Percentiles rank a stretch among this genome's conserved stretches.
Evolutionary conservation across 2,888 invertebrate species (phyloP).

Genomic region (Nycteola revayana): DNA sequence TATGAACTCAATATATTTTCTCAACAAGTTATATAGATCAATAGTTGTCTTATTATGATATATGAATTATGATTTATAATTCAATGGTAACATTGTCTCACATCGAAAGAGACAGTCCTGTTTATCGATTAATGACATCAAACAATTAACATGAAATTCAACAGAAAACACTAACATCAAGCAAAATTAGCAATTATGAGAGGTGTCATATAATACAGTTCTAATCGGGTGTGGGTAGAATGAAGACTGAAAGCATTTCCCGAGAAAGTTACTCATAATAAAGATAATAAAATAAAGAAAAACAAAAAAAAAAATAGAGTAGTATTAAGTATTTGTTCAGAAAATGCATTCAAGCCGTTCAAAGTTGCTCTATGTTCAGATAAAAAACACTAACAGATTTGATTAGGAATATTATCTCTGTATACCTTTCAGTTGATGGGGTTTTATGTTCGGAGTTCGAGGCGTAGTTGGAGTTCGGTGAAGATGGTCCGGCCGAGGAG

Average conservation of each 20-base stretch:
- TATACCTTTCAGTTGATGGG: slow-evolving; percentile 61
- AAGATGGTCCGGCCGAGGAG: slow-evolving; percentile 90
- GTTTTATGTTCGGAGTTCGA: slow-evolving; percentile 58
- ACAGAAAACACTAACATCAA: slow-evolving; percentile 35
- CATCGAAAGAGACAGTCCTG: slow-evolving; percentile 9
- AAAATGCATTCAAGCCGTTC: slow-evolving; percentile 35
- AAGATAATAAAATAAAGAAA: slow-evolving; percentile 6
- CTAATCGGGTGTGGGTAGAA: slow-evolving; percentile 25
- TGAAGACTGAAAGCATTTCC: slow-evolving; percentile 26
- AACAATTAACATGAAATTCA: slow-evolving; percentile 22
- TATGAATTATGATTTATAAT: neutral
- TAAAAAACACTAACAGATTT: slow-evolving; percentile 3
- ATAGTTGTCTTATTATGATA: no score
- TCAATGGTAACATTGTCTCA: slow-evolving; percentile 4
- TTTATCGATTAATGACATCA: slow-evolving; percentile 12
- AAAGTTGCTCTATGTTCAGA: slow-evolving; percentile 9
- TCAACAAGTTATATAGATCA: no score
- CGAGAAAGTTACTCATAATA: slow-evolving; percentile 9
- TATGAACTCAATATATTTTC: no score
- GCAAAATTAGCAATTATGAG: slow-evolving; percentile 36
- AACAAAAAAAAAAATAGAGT: slow-evolving; percentile 15
- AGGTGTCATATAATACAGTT: slow-evolving; percentile 32
- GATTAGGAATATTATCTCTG: slow-evolving; percentile 5
- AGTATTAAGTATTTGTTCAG: slow-evolving; percentile 17
- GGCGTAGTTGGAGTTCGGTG: slow-evolving; percentile 85